Evolutionary conservation across 2,797 vertebrate species (phyloP).

Genomic region (Artibeus lituratus): DNA sequence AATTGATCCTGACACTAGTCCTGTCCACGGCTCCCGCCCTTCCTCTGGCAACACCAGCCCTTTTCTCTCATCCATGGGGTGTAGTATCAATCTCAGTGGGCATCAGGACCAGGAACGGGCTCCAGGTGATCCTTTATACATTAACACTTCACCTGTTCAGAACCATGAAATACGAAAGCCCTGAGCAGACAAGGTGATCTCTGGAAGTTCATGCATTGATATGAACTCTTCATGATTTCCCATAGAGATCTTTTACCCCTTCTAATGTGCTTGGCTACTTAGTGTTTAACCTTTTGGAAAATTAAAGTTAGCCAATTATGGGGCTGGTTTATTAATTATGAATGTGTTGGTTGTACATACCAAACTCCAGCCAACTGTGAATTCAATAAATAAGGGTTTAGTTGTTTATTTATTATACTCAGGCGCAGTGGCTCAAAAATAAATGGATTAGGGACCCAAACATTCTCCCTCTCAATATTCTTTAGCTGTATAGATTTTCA

Average conservation of each 20-base stretch:
- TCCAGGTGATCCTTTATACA: background rate
- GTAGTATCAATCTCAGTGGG: background rate
- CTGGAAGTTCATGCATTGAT: background rate
- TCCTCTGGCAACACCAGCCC: background rate
- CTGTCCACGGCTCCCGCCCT: background rate
- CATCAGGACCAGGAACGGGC: background rate
- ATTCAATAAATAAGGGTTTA: background rate
- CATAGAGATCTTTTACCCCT: background rate
- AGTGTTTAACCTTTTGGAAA: slow-evolving; percentile 7
- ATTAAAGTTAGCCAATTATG: background rate
- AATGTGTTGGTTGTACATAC: background rate
- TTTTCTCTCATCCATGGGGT: background rate
- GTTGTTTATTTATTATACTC: background rate
- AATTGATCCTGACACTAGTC: background rate
- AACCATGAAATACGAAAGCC: background rate
- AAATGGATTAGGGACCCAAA: background rate
- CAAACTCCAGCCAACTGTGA: background rate
- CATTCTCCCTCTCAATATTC: background rate
- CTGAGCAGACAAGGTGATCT: background rate
- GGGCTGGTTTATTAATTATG: background rate
- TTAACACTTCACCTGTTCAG: background rate
- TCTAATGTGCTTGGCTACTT: background rate
- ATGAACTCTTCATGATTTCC: background rate
- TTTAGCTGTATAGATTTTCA: background rate
- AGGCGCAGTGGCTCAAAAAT: background rate